These are phyloP conservation scores for Neuroscelio doddi DNA, from an alignment of 2,888 invertebrate genomes.

Conservation along the genomic window DNA sequence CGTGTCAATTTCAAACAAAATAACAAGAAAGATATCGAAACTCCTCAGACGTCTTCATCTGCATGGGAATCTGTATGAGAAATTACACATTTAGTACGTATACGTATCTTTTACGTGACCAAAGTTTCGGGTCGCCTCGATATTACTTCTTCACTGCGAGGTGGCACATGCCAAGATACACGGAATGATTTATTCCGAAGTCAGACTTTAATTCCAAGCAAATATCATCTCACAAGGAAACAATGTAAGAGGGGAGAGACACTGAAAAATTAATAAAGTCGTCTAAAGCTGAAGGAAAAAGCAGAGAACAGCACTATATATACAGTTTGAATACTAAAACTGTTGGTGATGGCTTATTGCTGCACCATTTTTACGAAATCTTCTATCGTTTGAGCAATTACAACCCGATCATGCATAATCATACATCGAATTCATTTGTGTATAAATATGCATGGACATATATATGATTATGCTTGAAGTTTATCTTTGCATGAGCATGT, in stretches of 20 bases:
- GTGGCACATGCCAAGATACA: conserved; percentile 43
- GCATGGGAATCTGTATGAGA: conserved; percentile 19
- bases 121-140: conserved; percentile 38
- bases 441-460: no score
- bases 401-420: no score
- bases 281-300: no score
- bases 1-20: neutral
- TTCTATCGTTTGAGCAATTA: no score
- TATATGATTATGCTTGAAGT: no score
- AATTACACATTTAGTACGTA: conserved; percentile 36
- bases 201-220: conserved; percentile 21
- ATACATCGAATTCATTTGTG: no score
- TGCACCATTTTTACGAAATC: no score
- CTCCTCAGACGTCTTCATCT: conserved; percentile 11
- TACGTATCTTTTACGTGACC: conserved; percentile 42
- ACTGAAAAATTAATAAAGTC: no score
- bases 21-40: conserved; percentile 16
- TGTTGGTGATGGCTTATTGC: no score
- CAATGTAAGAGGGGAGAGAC: neutral
- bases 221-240: conserved; percentile 24
- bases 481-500: no score
- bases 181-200: conserved; percentile 35
- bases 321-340: no score
- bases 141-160: conserved; percentile 42
- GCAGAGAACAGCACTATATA: no score